A percentile compares a stretch with the other conserved stretches of the same genome.
These are phyloP conservation scores for Micromussa lordhowensis DNA, from an alignment of 92 coral and sea anemone species.

Conservation along the genomic window DNA sequence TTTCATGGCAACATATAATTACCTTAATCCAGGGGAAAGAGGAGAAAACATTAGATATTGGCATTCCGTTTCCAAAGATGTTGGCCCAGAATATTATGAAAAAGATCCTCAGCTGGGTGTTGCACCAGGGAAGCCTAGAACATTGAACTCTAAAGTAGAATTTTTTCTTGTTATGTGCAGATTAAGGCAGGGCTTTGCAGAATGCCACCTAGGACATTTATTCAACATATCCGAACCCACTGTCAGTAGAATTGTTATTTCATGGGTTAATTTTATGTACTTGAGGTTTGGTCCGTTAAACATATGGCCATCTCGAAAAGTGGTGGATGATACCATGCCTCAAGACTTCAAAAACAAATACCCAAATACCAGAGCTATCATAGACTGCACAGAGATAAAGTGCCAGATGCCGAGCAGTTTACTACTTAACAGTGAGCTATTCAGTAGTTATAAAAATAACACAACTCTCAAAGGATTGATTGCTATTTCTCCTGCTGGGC, in stretches of 20 bases:
- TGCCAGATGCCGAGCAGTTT: too few relatives aligned
- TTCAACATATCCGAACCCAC: slow-evolving; percentile 27
- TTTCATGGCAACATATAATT: neutral
- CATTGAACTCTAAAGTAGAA: slow-evolving; percentile 37
- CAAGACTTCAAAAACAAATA: slow-evolving; percentile 15
- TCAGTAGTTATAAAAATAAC: neutral
- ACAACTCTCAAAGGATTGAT: too few relatives aligned
- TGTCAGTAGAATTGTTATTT: slow-evolving; percentile 38
- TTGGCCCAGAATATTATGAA: neutral
- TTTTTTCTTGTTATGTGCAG: slow-evolving; percentile 46
- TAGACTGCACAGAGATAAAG: slow-evolving; percentile 39
- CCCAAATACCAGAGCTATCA: slow-evolving; percentile 26
- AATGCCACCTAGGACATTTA: slow-evolving; percentile 34
- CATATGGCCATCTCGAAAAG: slow-evolving; percentile 47
- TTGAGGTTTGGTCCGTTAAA: slow-evolving; percentile 32
- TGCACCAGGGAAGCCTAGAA: slow-evolving; percentile 51
- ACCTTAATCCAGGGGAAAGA: neutral
- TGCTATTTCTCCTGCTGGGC: too few relatives aligned
- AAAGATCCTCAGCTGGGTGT: slow-evolving; percentile 31
- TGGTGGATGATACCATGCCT: slow-evolving; percentile 41
- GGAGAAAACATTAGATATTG: neutral
- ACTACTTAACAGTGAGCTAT: slow-evolving; percentile 37
- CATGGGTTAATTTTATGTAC: slow-evolving; percentile 37
- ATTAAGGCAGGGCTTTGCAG: slow-evolving; percentile 39
- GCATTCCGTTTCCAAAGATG: neutral